These are phyloP conservation scores for Odocoileus hemionus DNA, from an alignment of 2,113 vertebrate species.

Conservation along the genomic window DNA sequence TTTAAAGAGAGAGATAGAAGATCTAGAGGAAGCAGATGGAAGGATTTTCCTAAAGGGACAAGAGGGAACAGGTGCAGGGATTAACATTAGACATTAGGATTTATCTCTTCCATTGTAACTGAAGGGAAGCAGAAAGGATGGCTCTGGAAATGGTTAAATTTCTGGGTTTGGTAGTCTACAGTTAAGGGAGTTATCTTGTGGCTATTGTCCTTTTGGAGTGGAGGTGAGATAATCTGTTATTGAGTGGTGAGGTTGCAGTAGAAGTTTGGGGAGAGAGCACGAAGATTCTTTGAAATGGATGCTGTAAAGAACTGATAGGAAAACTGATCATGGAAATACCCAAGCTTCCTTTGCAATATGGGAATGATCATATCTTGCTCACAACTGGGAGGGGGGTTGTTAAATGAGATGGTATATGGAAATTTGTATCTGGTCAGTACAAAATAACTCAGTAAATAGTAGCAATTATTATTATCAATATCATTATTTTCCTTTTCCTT, in stretches of 20 bases:
- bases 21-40: neutral
- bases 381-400: neutral
- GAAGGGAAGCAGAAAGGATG: neutral
- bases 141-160: neutral
- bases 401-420: neutral
- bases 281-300: neutral
- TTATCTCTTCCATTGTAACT: neutral
- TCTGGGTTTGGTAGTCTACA: neutral
- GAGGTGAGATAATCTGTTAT: neutral
- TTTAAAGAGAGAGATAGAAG: neutral
- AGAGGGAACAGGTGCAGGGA: neutral
- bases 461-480: neutral
- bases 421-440: neutral
- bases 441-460: neutral
- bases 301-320: neutral
- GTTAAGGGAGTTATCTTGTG: neutral
- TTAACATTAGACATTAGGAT: neutral
- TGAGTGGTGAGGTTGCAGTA: neutral
- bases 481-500: neutral
- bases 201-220: neutral
- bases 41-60: neutral
- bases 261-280: neutral
- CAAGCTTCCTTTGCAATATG: neutral
- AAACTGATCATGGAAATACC: neutral
- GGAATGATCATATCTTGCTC: neutral